Evolutionary conservation across 1,140 invertebrate species (phyloP).

Genomic region (Delia radicum): DNA sequence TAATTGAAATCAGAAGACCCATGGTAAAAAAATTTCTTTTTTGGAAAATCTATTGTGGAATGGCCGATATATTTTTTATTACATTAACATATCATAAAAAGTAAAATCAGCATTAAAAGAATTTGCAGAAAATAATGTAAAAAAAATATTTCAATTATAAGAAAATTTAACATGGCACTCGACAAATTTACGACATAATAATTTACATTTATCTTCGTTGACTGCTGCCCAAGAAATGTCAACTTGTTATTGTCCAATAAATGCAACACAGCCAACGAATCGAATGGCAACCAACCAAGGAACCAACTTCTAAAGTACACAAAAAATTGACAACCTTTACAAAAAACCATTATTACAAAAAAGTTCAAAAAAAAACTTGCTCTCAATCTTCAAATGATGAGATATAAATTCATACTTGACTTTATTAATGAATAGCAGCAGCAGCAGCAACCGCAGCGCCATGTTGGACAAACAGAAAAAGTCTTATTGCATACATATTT

Average conservation of each 20-base stretch:
- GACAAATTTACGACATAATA: constrained; percentile 56
- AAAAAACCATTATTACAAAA: not conserved
- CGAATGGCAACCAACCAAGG: not conserved
- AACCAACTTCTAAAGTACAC: not conserved
- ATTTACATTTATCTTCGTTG: constrained; percentile 55
- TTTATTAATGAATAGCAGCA: not conserved
- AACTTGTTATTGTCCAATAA: constrained; percentile 12
- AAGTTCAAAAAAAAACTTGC: not conserved
- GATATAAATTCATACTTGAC: not conserved
- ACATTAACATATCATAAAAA: constrained; percentile 11
- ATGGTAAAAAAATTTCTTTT: too few species aligned
- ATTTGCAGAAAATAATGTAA: constrained; percentile 10
- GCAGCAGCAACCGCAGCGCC: constrained; percentile 37
- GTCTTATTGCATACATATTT: not conserved
- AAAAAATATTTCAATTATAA: constrained; percentile 28
- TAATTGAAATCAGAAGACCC: too few species aligned
- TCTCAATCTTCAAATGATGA: not conserved
- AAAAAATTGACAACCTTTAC: not conserved
- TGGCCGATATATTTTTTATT: too few species aligned
- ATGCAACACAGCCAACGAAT: constrained; percentile 5
- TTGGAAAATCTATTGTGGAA: too few species aligned
- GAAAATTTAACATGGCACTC: constrained; percentile 51
- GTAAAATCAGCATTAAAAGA: not conserved
- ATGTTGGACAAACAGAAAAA: not conserved
- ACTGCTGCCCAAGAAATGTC: constrained; percentile 9